Base-by-base conservation (phyloP, 2,113 vertebrate species). In the Empidonax alnorum region DNA sequence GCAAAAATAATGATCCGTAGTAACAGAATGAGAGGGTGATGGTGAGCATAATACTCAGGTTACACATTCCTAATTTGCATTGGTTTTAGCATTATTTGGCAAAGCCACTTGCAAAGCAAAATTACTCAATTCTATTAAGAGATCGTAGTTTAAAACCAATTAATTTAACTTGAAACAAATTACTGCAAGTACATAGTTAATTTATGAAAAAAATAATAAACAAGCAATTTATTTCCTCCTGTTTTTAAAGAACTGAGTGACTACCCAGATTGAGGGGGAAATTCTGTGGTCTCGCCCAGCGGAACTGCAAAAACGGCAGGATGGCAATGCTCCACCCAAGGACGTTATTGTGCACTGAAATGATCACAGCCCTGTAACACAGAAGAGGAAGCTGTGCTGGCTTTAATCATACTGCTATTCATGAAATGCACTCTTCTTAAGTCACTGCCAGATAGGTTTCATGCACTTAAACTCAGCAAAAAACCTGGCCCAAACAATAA, bases 91-190 rank as follows among this genome's bases (percentile, higher is more conserved):
- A 1, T 63, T 20, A 42, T 30, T 39, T 61, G 47, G 56, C 69
- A 87, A 94, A 94, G 7, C 31, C 28, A 82, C n/a, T 53, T 89
- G 35, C 53, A 86, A 59, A 84, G 49, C n/a, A 91, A 82, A 84
- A 84, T 68, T 18, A 84, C 39, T 55, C 10, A 44, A 41, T 69
- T 89, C 37, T 61, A 33, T 68, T 44, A 89, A 30, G 56, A 87
- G 18, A 68, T 42, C 58, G 79, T 65, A 66, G 84, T 76, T 79
- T 87, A 69, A 82, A 92, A 35, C 28, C 2, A 75, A 47, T 56
- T 75, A 41, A 71, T 77, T 92, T 74, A 55, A 78, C 75, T 63
- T 88, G 27, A 74, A 92, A 67, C 35, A 55, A 89, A 90, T 63
- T 69, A 58, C 61, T 89, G 30, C 35, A 78, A 68, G 28, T 56